phyloP scores from a whole-genome alignment of 2,113 vertebrate genomes.

The Neolamprologus cancellatus region DNA sequence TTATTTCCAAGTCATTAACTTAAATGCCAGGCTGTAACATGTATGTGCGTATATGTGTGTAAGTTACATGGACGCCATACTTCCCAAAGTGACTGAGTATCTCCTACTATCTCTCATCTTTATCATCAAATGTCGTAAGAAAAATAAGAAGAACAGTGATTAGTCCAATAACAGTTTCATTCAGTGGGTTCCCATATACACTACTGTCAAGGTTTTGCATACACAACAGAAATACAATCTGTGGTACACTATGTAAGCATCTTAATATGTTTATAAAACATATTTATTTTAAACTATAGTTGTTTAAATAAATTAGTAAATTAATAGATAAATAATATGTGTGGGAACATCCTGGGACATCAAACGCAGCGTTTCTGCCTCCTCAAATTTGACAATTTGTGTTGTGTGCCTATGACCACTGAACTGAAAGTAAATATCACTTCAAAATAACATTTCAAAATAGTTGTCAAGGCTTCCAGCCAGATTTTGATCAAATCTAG shows the following conservation, averaged over 20 bases:
- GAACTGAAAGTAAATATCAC: background rate
- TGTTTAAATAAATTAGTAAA: background rate
- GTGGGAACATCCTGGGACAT: background rate
- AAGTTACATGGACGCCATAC: background rate
- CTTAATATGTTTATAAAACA: background rate
- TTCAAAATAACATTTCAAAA: background rate
- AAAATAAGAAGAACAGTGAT: background rate
- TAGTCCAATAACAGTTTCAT: background rate
- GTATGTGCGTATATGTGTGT: background rate
- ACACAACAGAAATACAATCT: background rate
- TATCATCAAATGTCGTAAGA: background rate
- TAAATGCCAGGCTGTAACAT: conserved; percentile 34
- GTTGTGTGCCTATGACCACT: background rate
- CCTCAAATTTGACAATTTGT: background rate
- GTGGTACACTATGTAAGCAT: background rate
- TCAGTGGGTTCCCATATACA: too few relatives aligned
- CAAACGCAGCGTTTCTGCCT: background rate
- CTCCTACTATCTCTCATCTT: background rate
- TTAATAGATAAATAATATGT: background rate
- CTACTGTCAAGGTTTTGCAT: background rate
- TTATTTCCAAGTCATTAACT: conserved; percentile 41
- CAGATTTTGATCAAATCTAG: background rate
- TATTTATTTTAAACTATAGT: background rate
- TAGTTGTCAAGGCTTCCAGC: background rate
- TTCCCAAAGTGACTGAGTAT: background rate